Conservation (phyloP, 1,140 invertebrate species). For the Drosophila subpulchrella region DNA sequence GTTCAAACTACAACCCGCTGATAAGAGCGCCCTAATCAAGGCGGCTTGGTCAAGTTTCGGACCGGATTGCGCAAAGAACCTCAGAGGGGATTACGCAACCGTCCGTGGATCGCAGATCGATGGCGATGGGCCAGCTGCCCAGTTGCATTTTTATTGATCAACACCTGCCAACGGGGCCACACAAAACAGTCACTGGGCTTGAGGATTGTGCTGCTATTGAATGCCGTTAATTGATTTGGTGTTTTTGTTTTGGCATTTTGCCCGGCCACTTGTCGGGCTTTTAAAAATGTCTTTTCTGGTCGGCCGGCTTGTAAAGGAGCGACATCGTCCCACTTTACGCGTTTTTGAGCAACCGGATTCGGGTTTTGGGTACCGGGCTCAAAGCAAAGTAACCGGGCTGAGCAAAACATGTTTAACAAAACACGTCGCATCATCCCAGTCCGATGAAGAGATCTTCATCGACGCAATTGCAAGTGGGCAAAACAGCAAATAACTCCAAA, state of each 20-base stretch:
- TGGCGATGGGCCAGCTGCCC: conserved; percentile 44
- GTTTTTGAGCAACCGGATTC: conserved; percentile 78
- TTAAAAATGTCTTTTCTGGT: conserved; percentile 63
- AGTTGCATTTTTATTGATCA: conserved; percentile 77
- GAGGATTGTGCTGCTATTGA: conserved; percentile 40
- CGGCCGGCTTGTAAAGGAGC: conserved; percentile 63
- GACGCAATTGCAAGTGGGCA: conserved; percentile 60
- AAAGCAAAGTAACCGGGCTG: too few species aligned
- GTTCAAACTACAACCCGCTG: conserved; percentile 32
- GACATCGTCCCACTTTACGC: conserved; percentile 81
- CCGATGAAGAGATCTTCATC: conserved; percentile 49
- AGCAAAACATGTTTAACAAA: conserved; percentile 72
- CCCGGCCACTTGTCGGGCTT: conserved; percentile 68
- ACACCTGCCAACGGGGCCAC: conserved; percentile 75
- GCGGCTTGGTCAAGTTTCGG: conserved; percentile 60
- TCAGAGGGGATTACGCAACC: conserved; percentile 52
- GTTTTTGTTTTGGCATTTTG: conserved; percentile 79
- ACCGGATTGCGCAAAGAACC: conserved; percentile 64
- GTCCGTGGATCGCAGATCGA: conserved; percentile 20
- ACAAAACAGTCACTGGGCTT: conserved; percentile 16
- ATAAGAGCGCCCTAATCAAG: conserved; percentile 61
- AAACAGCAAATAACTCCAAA: conserved; percentile 50
- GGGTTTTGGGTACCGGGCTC: conserved; percentile 29
- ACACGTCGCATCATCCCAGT: conserved; percentile 60
- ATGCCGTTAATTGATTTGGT: conserved; percentile 75